Evolutionary conservation across 1,140 invertebrate genomes (phyloP).

Genomic region (Leptinotarsa lineolata): DNA sequence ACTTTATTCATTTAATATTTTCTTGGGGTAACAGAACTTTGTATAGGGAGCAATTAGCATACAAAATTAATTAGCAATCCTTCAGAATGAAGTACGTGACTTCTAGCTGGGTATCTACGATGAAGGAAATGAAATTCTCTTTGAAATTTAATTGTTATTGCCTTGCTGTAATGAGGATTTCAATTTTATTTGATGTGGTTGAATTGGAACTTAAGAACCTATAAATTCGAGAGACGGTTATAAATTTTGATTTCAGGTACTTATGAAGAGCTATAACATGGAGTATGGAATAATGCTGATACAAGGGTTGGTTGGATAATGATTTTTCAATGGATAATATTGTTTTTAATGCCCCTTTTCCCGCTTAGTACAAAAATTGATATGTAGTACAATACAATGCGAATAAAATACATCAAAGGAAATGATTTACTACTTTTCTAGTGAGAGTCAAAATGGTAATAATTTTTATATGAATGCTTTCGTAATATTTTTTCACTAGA

Average conservation of each 20-base stretch:
- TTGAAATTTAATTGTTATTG: slow-evolving; percentile 2
- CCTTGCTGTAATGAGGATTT: neutral
- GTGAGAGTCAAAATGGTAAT: no score
- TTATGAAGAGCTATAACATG: no score
- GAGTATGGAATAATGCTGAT: no score
- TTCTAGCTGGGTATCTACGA: slow-evolving; percentile 1
- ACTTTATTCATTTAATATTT: slow-evolving; percentile 7
- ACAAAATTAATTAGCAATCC: slow-evolving; percentile 1
- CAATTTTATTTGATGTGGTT: neutral
- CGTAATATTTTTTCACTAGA: no score
- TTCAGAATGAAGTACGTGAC: neutral
- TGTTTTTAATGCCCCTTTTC: no score
- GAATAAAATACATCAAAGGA: no score
- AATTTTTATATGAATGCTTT: no score
- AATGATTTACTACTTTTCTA: no score
- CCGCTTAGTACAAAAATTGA: no score
- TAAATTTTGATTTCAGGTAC: neutral
- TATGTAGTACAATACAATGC: no score
- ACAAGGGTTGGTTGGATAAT: no score
- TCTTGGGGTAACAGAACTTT: neutral
- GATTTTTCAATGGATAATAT: no score
- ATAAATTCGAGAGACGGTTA: neutral
- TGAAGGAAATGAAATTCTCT: neutral
- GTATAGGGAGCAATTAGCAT: neutral
- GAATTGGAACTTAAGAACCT: neutral